A percentile compares a stretch with the other conserved stretches of the same genome.
Conservation (phyloP, 2,113 vertebrate species). For the human (Homo sapiens) region GRCh38 chr2:179158501-179159000, state of each 20-base stretch:
- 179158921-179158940: neutral
- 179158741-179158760: neutral
- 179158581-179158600: neutral
- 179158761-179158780: neutral
- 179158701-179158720: neutral
- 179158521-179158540: constrained; percentile 11
- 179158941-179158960: neutral
- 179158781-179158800: neutral
- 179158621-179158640: neutral
- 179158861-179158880: neutral
- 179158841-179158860: neutral
- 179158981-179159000: neutral
- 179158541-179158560: neutral
- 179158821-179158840: neutral
- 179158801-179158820: neutral
- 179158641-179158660: neutral
- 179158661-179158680: neutral
- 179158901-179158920: neutral
- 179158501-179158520: neutral
- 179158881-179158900: neutral
- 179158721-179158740: neutral
- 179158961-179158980: neutral
- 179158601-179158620: neutral
- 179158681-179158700: neutral
- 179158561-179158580: constrained; percentile 21